Evolutionary conservation across 2,113 vertebrate species (phyloP), one percentile per base, ranked within the genome.

Genomic region (Amphiprion percula): DNA sequence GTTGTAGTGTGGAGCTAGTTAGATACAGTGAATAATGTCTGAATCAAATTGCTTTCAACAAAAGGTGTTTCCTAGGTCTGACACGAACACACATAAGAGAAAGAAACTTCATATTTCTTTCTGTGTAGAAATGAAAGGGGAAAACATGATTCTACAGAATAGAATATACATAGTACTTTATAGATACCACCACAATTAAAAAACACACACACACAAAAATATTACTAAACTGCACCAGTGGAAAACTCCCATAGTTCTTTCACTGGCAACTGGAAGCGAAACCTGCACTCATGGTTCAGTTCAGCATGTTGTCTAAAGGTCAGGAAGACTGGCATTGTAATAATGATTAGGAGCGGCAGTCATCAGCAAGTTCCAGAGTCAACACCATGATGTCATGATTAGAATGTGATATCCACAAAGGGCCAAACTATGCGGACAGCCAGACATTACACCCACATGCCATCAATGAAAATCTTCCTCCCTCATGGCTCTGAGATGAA

Each of bases 31-130:
- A 56, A 10, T 56, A 21, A 73, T 30, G 21, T 46, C 39, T 52
- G 47, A 65, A 65, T 60, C 24, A 73, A 33, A 76, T 3, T 33
- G 58, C 67, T 78, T 44, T 52, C 8, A 44, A 44, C 41, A 44
- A 30, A 60, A 54, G 3, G 4, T 47, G 16, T 21, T 41, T 5
- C 54, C 8, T 4, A 46, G 53, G 50, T 10, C 58, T 23, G 71
- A 55, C 16, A 21, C 15, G n/a, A 55, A 66, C 28, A 21, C 9
- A 3, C 19, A 26, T 4, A 26, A n/a, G 9, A 59, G 46, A 26
- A 7, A 30, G 2, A 16, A 39, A 16, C 14, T 5, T 44, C 2
- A 7, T 7, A 9, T 37, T 37, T 37, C 33, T 37, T 37, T 37
- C 6, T 37, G 33, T 37, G 33, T 37, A 8, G 33, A 37, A 37